Conservation (phyloP, 2,888 invertebrate species). For the Craniophora ligustri region DNA sequence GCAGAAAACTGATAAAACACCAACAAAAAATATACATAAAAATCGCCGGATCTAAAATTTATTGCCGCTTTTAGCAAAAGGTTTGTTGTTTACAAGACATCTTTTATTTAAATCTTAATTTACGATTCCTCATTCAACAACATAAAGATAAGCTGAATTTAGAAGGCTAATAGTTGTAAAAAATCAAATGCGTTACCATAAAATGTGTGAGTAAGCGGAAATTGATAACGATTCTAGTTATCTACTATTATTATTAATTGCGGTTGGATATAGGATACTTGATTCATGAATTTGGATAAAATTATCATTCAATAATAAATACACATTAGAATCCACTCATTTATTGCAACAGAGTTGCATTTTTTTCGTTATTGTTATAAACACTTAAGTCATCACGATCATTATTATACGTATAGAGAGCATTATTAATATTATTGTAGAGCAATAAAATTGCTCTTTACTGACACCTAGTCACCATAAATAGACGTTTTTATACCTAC, state of each 20-base stretch:
- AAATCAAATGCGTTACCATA: slow-evolving; percentile 49
- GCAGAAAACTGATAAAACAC: slow-evolving; percentile 67
- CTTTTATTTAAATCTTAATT: slow-evolving; percentile 85
- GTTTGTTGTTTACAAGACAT: slow-evolving; percentile 85
- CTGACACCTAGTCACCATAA: too few species aligned
- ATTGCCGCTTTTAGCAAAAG: slow-evolving; percentile 85
- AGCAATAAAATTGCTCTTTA: too few species aligned
- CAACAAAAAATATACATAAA: slow-evolving; percentile 58
- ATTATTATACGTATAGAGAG: too few species aligned
- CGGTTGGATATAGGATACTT: slow-evolving; percentile 4
- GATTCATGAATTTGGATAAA: too few species aligned
- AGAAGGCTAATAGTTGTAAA: slow-evolving; percentile 63
- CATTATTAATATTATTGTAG: too few species aligned
- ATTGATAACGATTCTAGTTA: slow-evolving; percentile 51
- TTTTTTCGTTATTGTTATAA: too few species aligned
- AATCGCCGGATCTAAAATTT: slow-evolving; percentile 72
- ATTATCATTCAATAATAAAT: too few species aligned
- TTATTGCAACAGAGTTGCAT: too few species aligned
- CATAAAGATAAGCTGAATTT: slow-evolving; percentile 77
- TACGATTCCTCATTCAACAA: slow-evolving; percentile 78
- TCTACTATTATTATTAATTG: slow-evolving; percentile 20
- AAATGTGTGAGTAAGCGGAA: slow-evolving; percentile 51
- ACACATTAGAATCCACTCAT: too few species aligned
- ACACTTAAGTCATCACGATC: too few species aligned
- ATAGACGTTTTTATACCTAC: too few species aligned